Evolutionary conservation across 2,113 vertebrate species (phyloP).

Genomic region (Hemiscyllium ocellatum): DNA sequence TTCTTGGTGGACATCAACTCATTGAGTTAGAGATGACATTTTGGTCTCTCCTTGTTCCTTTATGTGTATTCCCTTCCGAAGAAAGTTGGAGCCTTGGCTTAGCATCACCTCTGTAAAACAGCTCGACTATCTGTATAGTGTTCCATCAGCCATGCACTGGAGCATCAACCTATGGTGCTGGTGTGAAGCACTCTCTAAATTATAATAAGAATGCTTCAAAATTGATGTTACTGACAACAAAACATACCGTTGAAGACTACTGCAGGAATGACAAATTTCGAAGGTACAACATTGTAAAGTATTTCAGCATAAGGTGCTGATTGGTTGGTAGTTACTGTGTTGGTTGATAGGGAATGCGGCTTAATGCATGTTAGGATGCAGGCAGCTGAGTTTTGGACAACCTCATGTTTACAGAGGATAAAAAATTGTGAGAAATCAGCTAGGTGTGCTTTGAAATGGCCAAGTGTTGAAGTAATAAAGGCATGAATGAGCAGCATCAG

Average conservation of each 20-base stretch:
- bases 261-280: too few relatives aligned
- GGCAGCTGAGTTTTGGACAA: not conserved
- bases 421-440: not conserved
- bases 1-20: not conserved
- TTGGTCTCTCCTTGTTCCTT: not conserved
- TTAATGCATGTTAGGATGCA: not conserved
- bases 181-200: not conserved
- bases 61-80: not conserved
- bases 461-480: not conserved
- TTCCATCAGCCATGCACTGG: not conserved
- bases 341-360: not conserved
- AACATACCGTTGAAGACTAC: too few relatives aligned
- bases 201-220: not conserved
- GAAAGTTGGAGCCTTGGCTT: not conserved
- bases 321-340: not conserved
- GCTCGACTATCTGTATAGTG: not conserved
- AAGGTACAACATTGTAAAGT: too few relatives aligned
- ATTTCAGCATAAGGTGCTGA: not conserved
- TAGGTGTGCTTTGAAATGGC: not conserved
- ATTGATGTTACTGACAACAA: not conserved
- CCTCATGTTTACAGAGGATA: not conserved
- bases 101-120: not conserved
- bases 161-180: not conserved
- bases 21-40: not conserved
- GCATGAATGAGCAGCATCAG: not conserved